Evolutionary conservation across 2,888 invertebrate species (phyloP), one percentile per base, ranked within the genome.

Genomic region (Cosmopolites sordidus): DNA sequence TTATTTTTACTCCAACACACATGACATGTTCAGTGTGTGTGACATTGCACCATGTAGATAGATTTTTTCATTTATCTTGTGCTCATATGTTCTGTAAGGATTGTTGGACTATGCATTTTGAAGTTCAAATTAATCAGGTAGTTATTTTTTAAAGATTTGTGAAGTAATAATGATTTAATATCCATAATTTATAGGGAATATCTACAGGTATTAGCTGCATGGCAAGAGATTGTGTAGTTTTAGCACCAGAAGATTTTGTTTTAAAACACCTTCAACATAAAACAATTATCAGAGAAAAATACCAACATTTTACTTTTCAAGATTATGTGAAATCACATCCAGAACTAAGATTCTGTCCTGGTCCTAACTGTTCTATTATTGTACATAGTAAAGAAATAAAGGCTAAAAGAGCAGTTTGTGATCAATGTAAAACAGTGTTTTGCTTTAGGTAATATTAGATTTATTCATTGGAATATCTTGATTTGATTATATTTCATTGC

Each of bases 181-280:
- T 5, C 8, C 38, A n/a, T 22, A n/a, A 43, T 1, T 51, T 62
- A 55, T 53, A 71, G 83, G 86, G 86, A 66, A 83, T 84, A 59
- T 82, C 83, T 58, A 81, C 85, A 78, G 92, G 89, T 63, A 95
- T 99, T 66, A 90, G 93, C 69, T 99, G 99, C 76, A 99, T 99
- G 98, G 93, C 92, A 42, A 87, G 87, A 68, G 89, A 90, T 60
- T 99, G 99, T 76, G 87, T 89, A 71, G 87, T 97, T 37, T 79
- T 95, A 62, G 93, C 91, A n/a, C 93, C 96, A 5, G 97, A 97
- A 78, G 95, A 96, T 74, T 92, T 97, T 80, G 93, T 95, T 14
- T 78, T 95, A 54, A 86, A 87, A 52, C 82, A 94, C 68, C 81
- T 97, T 52, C 83, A 84, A 48, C 59, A 59, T 18, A 87, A 90